Conservation (phyloP, 2,797 vertebrate species). For the Gephyroberyx darwinii region DNA sequence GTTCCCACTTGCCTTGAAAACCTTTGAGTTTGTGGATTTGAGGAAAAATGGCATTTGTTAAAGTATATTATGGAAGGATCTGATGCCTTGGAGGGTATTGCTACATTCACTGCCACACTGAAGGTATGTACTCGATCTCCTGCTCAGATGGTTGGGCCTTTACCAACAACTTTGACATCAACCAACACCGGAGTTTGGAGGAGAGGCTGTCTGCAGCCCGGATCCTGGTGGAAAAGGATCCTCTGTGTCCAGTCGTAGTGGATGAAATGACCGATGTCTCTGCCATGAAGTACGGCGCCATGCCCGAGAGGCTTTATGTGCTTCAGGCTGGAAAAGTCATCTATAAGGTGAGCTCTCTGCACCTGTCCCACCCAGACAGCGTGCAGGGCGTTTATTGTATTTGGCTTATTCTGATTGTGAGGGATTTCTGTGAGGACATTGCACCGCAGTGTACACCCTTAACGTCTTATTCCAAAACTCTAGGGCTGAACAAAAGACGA, state of each 20-base stretch:
- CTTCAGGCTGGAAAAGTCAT: slow-evolving; percentile 86
- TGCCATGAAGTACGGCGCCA: slow-evolving; percentile 84
- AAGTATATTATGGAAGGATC: too few species aligned
- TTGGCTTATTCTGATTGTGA: not conserved
- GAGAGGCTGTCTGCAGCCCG: slow-evolving; percentile 86
- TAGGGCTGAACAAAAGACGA: too few species aligned
- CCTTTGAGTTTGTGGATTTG: too few species aligned
- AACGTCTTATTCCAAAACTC: not conserved
- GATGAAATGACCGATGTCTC: slow-evolving; percentile 88
- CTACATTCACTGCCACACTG: not conserved
- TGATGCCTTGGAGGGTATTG: not conserved
- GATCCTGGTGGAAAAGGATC: slow-evolving; percentile 84
- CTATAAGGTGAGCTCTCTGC: slow-evolving; percentile 85
- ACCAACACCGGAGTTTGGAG: slow-evolving; percentile 84
- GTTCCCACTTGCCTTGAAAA: too few species aligned
- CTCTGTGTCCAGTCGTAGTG: slow-evolving; percentile 87
- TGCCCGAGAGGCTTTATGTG: slow-evolving; percentile 91
- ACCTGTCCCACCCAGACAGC: not conserved
- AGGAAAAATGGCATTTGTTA: too few species aligned
- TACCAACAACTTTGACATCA: slow-evolving; percentile 89
- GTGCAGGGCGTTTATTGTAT: not conserved
- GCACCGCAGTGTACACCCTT: not conserved
- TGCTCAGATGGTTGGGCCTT: slow-evolving; percentile 92
- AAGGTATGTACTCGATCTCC: not conserved
- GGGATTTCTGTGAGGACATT: not conserved